These are phyloP conservation scores for Leucoraja ocellata DNA, from an alignment of 2,797 vertebrate species.

Conservation along the genomic window DNA sequence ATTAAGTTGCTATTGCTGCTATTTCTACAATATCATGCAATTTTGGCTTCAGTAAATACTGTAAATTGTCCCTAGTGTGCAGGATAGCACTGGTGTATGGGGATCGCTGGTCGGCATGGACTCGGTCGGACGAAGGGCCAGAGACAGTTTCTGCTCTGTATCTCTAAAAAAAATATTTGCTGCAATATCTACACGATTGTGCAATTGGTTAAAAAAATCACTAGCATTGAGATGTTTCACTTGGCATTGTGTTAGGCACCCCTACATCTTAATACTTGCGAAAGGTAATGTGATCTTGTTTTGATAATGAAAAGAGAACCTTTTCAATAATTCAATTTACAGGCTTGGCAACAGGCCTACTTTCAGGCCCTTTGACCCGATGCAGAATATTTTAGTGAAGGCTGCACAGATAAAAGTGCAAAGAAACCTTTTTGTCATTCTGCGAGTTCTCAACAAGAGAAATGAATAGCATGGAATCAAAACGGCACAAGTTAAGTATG, in stretches of 20 bases:
- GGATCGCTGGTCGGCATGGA: too few species aligned
- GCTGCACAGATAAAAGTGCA: neutral
- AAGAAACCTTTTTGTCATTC: neutral
- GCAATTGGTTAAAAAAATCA: neutral
- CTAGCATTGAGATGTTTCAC: neutral
- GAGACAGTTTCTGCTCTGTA: too few species aligned
- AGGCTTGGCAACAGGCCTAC: slow-evolving; percentile 16
- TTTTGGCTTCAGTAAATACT: too few species aligned
- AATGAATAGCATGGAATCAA: neutral
- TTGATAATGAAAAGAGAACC: neutral
- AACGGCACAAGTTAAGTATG: neutral
- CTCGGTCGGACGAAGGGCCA: too few species aligned
- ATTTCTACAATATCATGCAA: neutral
- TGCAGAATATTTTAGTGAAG: neutral
- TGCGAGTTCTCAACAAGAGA: neutral
- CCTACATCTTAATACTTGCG: slow-evolving; percentile 4
- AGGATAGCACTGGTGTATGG: too few species aligned
- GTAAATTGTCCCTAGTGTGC: neutral
- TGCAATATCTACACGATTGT: neutral
- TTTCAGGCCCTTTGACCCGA: slow-evolving; percentile 1
- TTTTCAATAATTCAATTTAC: slow-evolving; percentile 1
- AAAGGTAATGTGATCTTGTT: neutral
- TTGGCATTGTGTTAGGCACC: neutral
- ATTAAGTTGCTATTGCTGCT: neutral
- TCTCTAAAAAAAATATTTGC: too few species aligned